A percentile compares a stretch with the other conserved stretches of the same genome.
Evolutionary conservation across 2,113 vertebrate species (phyloP).

Genomic region (Megaptera novaeangliae): DNA sequence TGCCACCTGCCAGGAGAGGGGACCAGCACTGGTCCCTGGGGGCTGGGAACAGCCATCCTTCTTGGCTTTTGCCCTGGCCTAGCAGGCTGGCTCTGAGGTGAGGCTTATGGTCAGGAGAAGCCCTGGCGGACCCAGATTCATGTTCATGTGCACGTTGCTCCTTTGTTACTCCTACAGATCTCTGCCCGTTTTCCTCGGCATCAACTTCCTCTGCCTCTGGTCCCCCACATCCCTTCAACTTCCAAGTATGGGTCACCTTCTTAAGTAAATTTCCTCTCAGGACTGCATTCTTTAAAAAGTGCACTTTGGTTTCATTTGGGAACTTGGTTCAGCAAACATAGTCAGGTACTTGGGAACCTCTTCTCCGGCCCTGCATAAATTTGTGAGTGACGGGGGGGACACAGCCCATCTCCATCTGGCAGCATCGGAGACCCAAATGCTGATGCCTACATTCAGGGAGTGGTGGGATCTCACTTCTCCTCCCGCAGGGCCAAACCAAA

Average conservation of each 20-base stretch:
- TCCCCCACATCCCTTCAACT: neutral
- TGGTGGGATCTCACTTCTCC: neutral
- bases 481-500: neutral
- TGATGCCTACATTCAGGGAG: too few relatives aligned
- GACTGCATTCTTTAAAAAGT: neutral
- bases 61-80: neutral
- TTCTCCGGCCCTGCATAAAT: neutral
- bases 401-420: neutral
- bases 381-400: neutral
- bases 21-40: neutral
- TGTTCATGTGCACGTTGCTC: rapidly evolving
- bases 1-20: neutral
- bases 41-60: neutral
- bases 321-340: neutral
- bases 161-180: neutral
- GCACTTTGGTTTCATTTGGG: neutral
- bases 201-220: neutral
- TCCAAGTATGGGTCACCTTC: neutral
- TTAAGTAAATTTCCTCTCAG: neutral
- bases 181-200: neutral
- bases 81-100: neutral
- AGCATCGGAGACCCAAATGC: neutral
- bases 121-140: neutral
- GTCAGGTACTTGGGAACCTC: neutral
- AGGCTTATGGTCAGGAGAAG: neutral